phyloP scores from a whole-genome alignment of 37 sponge, comb jelly and placozoan genomes.

The Halichondria panicea region DNA sequence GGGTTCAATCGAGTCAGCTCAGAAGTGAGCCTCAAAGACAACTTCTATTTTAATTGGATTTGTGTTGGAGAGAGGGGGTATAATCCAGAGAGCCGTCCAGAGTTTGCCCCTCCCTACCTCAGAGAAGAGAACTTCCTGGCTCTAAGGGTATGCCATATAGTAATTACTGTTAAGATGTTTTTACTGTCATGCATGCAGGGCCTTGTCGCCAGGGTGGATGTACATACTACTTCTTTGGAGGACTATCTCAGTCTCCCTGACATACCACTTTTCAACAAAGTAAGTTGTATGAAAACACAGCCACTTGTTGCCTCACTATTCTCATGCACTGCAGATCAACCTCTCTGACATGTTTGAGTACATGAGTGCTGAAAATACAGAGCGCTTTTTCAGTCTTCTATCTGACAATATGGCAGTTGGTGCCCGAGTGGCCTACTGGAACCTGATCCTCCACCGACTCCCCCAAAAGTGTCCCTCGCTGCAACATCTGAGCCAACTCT shows the following conservation, averaged over 20 bases:
- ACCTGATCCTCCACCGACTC: constrained; percentile 20
- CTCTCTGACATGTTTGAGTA: constrained; percentile 74
- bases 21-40: constrained; percentile 34
- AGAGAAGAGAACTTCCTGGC: constrained; percentile 20
- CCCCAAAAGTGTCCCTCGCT: background rate
- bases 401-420: constrained; percentile 6
- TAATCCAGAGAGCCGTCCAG: constrained; percentile 23
- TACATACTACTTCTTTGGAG: constrained; percentile 29
- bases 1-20: constrained; percentile 19
- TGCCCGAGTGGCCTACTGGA: constrained; percentile 71
- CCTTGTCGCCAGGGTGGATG: constrained; percentile 30
- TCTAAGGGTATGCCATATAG: constrained; percentile 30
- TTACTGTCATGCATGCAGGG: background rate
- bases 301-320: background rate
- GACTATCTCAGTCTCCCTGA: constrained; percentile 15
- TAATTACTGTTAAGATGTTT: background rate
- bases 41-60: constrained; percentile 63
- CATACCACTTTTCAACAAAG: constrained; percentile 9
- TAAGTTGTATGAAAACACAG: background rate
- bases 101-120: constrained; percentile 37
- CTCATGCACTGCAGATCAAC: constrained; percentile 22
- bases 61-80: constrained; percentile 22
- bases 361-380: constrained; percentile 38
- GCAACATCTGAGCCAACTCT: background rate
- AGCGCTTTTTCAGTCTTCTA: constrained; percentile 18